Base-by-base conservation (phyloP, 2,113 vertebrate genomes). In the Tupaia chinensis region DNA sequence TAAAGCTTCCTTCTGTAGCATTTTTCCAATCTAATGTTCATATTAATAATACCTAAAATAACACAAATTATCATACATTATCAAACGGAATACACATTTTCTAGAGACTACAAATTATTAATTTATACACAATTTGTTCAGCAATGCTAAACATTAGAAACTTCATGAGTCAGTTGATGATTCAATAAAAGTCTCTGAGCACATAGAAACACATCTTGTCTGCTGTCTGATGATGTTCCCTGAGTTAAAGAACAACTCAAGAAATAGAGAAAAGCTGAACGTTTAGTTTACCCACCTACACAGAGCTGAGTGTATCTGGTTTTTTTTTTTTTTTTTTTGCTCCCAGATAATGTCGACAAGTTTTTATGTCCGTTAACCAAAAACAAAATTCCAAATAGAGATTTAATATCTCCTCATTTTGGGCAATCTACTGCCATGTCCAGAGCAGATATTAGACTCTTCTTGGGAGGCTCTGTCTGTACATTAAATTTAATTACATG, bases 271-370 rank as follows among this genome's bases (percentile, higher is more conserved):
- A 61, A 80, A 82, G 4, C 85, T 91, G 19, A 72, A 25, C 86
- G 32, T 91, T 96, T 44, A 87, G 53, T 82, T 72, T 34, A 83
- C n/a, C 85, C 63, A 87, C 66, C 89, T 79, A 89, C 78, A 86
- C 19, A 79, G 70, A 94, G 32, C 7, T 29, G 58, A 29, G 22
- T 63, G 32, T 63, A 94, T 85, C 63, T 84, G 29, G 29, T 32
- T 32, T 32, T 32, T 2, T 44, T 44, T 44, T 44, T 3, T 44
- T 29, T 94, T 93, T 80, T 74, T 80, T 89, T 87, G 17, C 15
- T 95, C 93, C 69, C 81, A 96, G 72, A 68, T 88, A 85, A 95
- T 77, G 74, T 76, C 85, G 94, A 94, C 61, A 86, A 65, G 5
- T 80, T 93, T 85, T 53, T 63, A 72, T 85, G 56, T 20, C 56